Evolutionary conservation across 2,797 vertebrate species (phyloP), one percentile per base, ranked within the genome.

Genomic region (Malurus splendens): DNA sequence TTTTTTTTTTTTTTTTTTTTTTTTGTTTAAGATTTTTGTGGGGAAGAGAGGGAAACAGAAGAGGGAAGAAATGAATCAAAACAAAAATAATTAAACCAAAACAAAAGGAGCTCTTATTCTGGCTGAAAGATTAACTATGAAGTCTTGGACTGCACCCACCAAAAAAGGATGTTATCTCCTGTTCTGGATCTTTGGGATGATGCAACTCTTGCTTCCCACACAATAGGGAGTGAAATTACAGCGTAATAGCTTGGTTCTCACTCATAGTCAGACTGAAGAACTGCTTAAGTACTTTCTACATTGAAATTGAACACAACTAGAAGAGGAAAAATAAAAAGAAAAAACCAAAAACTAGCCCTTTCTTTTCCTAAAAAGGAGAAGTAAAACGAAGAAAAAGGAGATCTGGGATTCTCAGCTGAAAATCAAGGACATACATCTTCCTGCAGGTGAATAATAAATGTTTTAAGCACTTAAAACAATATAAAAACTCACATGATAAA

Each of bases 301-400:
- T 14, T 75, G 89, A 87, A 81, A 87, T 78, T n/a, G 81, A 62
- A 33, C 38, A 39, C 44, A 74, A 65, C 44, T 32, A 20, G 33
- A 85, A 71, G 72, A 54, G 19, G 48, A 50, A 79, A 90, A 86
- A 72, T 23, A 14, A 22, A 48, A 66, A 75, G 7, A 32, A 32
- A 32, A 32, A 48, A 66, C 32, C 32, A 32, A 75, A 75, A 67
- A 14, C 19, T 27, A n/a, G 30, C 48, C 24, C 1, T 38, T 73
- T 86, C 81, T 84, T 87, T 79, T 61, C 41, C 65, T 80, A 24
- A 87, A 89, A 94, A 68, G 33, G 87, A 92, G 82, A 94, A 94
- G 73, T 92, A 90, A 93, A 92, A 83, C 51, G 41, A 87, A 33
- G 60, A 42, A 89, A 91, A 95, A 91, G 33, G 52, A 92, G 48